Percentiles rank a stretch among this genome's conserved stretches.
phyloP scores from a whole-genome alignment of 2,888 invertebrate species.

The Torymus aiolomorphi region DNA sequence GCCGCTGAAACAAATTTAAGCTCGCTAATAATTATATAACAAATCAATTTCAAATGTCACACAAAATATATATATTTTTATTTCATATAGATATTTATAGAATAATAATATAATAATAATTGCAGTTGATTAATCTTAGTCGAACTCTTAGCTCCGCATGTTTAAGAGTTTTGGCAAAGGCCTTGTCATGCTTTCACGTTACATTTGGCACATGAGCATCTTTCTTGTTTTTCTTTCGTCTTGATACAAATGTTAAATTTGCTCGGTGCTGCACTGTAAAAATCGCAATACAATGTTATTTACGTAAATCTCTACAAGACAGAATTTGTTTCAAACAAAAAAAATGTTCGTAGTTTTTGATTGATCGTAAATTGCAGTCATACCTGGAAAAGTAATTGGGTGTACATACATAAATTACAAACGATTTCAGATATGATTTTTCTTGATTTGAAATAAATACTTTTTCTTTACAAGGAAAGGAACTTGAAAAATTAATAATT shows the following conservation, averaged over 20 bases:
- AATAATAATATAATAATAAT: constrained; percentile 31
- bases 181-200: neutral
- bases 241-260: constrained; percentile 16
- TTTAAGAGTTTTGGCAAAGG: constrained; percentile 11
- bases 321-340: constrained; percentile 35
- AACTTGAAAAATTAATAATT: too few species aligned
- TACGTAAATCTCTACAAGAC: constrained; percentile 5
- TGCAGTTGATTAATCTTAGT: constrained; percentile 13
- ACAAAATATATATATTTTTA: neutral
- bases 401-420: constrained; percentile 31
- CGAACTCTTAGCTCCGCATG: neutral
- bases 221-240: constrained; percentile 4
- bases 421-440: neutral
- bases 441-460: neutral
- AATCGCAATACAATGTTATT: constrained; percentile 3
- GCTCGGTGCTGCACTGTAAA: constrained; percentile 2
- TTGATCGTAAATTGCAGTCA: constrained; percentile 25
- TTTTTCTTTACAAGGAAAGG: neutral
- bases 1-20: constrained; percentile 26
- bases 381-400: constrained; percentile 4
- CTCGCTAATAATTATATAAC: constrained; percentile 18
- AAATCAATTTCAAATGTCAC: constrained; percentile 14
- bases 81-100: constrained; percentile 14
- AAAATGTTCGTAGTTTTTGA: constrained; percentile 35
- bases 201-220: constrained; percentile 45